These are phyloP conservation scores for Apaloderma vittatum DNA, from an alignment of 2,113 vertebrate genomes.

Conservation along the genomic window DNA sequence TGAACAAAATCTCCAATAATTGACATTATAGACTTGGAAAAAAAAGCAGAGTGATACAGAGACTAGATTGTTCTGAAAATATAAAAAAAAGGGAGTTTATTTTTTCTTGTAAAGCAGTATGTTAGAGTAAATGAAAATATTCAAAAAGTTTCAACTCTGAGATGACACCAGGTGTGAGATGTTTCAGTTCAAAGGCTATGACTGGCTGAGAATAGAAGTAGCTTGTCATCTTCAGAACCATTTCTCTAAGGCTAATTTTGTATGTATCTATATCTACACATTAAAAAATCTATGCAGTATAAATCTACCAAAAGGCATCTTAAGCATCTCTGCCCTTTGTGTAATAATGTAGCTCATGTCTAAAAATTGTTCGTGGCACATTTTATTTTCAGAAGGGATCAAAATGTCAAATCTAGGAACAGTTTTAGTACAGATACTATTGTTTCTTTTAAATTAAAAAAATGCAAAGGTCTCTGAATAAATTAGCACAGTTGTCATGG, in stretches of 20 bases:
- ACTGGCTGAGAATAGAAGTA: background rate
- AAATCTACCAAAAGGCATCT: background rate
- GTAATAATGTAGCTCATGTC: background rate
- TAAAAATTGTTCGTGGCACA: conserved; percentile 10
- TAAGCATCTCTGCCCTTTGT: background rate
- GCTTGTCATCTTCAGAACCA: background rate
- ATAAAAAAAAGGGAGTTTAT: background rate
- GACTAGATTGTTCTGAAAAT: background rate
- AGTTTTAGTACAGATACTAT: conserved; percentile 54
- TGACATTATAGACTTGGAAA: background rate
- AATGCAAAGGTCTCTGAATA: conserved; percentile 71
- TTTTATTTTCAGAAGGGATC: conserved; percentile 48
- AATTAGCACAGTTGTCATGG: conserved; percentile 72
- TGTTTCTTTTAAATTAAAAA: conserved; percentile 61
- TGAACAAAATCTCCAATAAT: background rate
- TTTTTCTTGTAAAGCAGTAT: background rate
- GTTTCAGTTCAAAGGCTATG: background rate
- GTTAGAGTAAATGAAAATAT: background rate
- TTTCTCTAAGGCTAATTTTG: background rate
- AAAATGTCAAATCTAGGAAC: conserved; percentile 17
- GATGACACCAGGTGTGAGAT: background rate
- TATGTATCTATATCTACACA: background rate
- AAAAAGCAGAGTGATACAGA: background rate
- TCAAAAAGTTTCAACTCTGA: background rate
- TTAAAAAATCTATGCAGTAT: background rate